Evolutionary conservation across 2,888 invertebrate genomes (phyloP).

Genomic region (Nowickia ferox): DNA sequence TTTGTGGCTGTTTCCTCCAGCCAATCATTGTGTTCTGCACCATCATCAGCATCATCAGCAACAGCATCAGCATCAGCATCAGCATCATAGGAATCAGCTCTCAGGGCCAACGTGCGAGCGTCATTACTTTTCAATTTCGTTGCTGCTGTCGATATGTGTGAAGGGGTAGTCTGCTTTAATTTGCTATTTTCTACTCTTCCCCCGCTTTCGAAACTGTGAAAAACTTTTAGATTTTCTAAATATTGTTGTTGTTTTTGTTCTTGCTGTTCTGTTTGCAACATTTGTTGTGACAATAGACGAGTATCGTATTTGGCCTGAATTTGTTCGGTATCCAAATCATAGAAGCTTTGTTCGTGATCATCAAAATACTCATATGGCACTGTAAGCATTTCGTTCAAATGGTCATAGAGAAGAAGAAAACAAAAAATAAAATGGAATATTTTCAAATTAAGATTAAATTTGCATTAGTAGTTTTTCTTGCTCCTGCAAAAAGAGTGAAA

Average conservation of each 20-base stretch:
- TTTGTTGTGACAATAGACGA: slow-evolving; percentile 80
- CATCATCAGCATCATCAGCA: slow-evolving; percentile 54
- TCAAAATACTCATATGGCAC: slow-evolving; percentile 82
- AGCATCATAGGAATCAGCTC: slow-evolving; percentile 42
- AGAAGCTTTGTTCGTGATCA: slow-evolving; percentile 81
- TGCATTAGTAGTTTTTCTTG: slow-evolving; percentile 26
- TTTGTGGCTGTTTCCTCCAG: slow-evolving; percentile 56
- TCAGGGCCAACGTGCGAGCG: slow-evolving; percentile 41
- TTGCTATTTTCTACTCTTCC: slow-evolving; percentile 10
- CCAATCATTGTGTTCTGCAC: slow-evolving; percentile 64
- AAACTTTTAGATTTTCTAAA: slow-evolving; percentile 59
- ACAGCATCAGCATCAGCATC: slow-evolving; percentile 58
- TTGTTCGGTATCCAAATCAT: slow-evolving; percentile 83
- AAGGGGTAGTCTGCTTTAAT: slow-evolving; percentile 5
- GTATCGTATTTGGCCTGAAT: slow-evolving; percentile 83
- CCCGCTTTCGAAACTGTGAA: slow-evolving; percentile 10
- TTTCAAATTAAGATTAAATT: slow-evolving; percentile 44
- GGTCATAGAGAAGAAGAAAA: background rate
- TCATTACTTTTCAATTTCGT: slow-evolving; percentile 67
- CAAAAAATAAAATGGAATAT: background rate
- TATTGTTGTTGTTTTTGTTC: slow-evolving; percentile 69
- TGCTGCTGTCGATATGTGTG: slow-evolving; percentile 40
- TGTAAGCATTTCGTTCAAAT: slow-evolving; percentile 52
- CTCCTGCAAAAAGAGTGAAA: background rate
- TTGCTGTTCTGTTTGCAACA: slow-evolving; percentile 76